A percentile compares a stretch with the other conserved stretches of the same genome.
Evolutionary conservation across 2,888 invertebrate species (phyloP).

Genomic region (Plagiodera versicolora): DNA sequence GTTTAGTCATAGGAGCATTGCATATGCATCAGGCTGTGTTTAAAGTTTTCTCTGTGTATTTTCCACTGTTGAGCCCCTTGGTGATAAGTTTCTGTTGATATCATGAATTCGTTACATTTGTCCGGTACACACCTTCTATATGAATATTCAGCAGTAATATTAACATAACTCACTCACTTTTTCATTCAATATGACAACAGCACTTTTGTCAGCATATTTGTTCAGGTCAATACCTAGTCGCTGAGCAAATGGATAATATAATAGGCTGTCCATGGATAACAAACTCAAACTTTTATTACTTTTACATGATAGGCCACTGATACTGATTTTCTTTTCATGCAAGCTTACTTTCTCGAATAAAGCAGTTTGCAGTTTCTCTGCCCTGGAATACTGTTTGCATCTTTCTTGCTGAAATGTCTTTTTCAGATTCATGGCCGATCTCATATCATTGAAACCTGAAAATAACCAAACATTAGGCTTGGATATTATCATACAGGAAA

Average conservation of each 20-base stretch:
- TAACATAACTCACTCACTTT: slow-evolving; percentile 67
- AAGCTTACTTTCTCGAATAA: slow-evolving; percentile 39
- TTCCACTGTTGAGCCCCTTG: too few species aligned
- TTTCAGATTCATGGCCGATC: slow-evolving; percentile 58
- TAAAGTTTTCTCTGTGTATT: too few species aligned
- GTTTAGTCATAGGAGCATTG: too few species aligned
- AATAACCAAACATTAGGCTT: neutral
- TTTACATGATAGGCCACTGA: slow-evolving; percentile 57
- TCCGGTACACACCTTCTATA: too few species aligned
- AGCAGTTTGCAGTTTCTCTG: slow-evolving; percentile 53
- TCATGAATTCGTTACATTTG: too few species aligned
- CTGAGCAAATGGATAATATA: slow-evolving; percentile 74
- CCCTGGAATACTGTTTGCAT: slow-evolving; percentile 47
- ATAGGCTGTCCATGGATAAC: slow-evolving; percentile 73
- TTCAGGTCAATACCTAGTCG: slow-evolving; percentile 71
- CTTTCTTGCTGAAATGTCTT: slow-evolving; percentile 37
- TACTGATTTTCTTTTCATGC: slow-evolving; percentile 17
- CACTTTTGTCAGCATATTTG: slow-evolving; percentile 63
- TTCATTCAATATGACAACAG: slow-evolving; percentile 71
- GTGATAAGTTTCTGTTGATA: too few species aligned
- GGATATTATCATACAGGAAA: neutral
- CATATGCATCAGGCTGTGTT: too few species aligned
- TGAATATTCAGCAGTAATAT: too few species aligned
- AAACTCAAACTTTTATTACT: slow-evolving; percentile 65
- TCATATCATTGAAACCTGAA: slow-evolving; percentile 28